Conservation (phyloP, 2,113 vertebrate species). For the Furnarius figulus region DNA sequence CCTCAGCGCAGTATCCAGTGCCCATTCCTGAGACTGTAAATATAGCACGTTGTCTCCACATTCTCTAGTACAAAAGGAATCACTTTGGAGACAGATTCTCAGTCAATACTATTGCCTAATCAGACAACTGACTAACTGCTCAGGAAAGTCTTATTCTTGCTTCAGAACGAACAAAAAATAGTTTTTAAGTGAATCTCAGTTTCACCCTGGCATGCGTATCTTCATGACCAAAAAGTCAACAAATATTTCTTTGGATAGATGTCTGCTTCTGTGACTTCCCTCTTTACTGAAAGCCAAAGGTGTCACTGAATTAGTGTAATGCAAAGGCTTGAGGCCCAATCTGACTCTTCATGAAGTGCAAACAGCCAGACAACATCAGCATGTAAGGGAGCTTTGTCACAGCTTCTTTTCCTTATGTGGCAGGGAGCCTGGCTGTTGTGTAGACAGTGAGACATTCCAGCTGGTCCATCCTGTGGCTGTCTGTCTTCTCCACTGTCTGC, state of each 20-base stretch:
- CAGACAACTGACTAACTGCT: not conserved
- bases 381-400: not conserved
- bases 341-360: not conserved
- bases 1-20: not conserved
- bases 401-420: not conserved
- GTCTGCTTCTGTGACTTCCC: not conserved
- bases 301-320: not conserved
- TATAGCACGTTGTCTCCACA: not conserved
- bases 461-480: not conserved
- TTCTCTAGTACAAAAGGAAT: not conserved
- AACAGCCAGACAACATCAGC: not conserved
- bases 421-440: not conserved
- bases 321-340: not conserved
- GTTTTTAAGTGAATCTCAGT: not conserved
- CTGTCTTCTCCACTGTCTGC: not conserved
- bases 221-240: not conserved
- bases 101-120: not conserved
- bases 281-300: not conserved
- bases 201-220: fast-evolving
- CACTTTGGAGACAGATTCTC: not conserved
- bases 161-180: not conserved
- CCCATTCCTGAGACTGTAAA: not conserved
- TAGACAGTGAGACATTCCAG: not conserved
- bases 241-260: not conserved
- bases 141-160: not conserved